phyloP scores from a whole-genome alignment of 2,888 invertebrate species.

The Melieria picta region DNA sequence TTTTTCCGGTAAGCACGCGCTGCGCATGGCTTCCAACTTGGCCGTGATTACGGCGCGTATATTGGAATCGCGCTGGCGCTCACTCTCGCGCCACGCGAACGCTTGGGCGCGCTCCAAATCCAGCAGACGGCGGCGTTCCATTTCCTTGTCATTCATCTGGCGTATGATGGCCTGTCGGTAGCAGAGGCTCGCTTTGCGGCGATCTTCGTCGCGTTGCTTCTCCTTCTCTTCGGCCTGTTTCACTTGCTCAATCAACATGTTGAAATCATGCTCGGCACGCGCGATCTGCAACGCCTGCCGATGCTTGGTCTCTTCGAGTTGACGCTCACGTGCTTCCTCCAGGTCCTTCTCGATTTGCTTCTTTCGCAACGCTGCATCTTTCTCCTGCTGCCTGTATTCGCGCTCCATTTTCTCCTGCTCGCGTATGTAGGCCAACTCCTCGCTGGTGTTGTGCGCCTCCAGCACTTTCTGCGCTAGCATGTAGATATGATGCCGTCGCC shows the following conservation, averaged over 20 bases:
- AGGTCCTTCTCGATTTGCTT: conserved; percentile 58
- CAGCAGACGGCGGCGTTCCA: conserved; percentile 55
- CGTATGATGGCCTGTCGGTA: conserved; percentile 62
- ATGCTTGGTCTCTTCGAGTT: conserved; percentile 59
- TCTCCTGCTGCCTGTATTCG: conserved; percentile 63
- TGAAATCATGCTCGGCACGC: conserved; percentile 62
- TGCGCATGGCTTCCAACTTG: conserved; percentile 62
- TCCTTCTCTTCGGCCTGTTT: conserved; percentile 60
- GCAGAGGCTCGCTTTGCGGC: conserved; percentile 51
- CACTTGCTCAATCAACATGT: conserved; percentile 56
- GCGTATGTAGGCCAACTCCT: conserved; percentile 59
- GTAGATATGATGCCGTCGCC: conserved; percentile 61
- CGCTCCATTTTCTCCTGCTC: conserved; percentile 65
- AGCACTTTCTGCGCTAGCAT: conserved; percentile 58
- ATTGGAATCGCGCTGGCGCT: conserved; percentile 60
- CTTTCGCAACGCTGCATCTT: conserved; percentile 57
- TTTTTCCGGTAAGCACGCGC: conserved; percentile 64
- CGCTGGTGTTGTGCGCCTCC: conserved; percentile 55
- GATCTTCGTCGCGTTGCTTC: conserved; percentile 51
- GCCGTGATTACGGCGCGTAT: conserved; percentile 61
- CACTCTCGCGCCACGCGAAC: conserved; percentile 59
- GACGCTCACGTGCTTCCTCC: conserved; percentile 55
- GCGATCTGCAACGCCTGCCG: conserved; percentile 62
- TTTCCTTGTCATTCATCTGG: conserved; percentile 62
- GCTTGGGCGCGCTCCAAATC: conserved; percentile 58